phyloP scores from a whole-genome alignment of 2,888 invertebrate genomes.

The Tipula vernalis region DNA sequence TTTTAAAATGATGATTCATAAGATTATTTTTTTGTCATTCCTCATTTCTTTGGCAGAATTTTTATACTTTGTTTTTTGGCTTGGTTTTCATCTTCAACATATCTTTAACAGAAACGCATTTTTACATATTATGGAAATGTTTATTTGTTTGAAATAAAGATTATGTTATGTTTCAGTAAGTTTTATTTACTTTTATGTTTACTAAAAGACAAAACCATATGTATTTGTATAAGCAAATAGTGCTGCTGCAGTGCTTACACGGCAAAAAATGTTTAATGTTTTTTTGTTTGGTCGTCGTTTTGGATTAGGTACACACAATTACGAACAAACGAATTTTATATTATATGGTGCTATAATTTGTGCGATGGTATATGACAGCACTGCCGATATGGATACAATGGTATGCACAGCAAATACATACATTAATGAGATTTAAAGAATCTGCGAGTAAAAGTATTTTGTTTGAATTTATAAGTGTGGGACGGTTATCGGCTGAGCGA shows the following conservation, averaged over 20 bases:
- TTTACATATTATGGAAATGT: not conserved
- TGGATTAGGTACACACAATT: not conserved
- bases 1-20: not conserved
- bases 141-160: not conserved
- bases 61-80: not conserved
- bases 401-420: not conserved
- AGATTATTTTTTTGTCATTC: not conserved
- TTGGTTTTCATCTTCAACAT: not conserved
- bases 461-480: not conserved
- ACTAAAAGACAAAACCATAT: not conserved
- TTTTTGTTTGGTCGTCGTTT: too few species aligned
- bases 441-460: not conserved
- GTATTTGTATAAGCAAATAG: not conserved
- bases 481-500: not conserved
- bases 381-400: not conserved
- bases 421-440: not conserved
- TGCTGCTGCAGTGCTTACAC: not conserved
- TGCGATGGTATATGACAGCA: not conserved
- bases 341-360: not conserved
- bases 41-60: not conserved
- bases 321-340: not conserved
- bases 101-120: not conserved
- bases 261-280: not conserved
- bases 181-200: slow-evolving; percentile 4
- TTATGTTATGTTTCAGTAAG: not conserved